Evolutionary conservation across 2,888 invertebrate genomes (phyloP), one percentile per base, ranked within the genome.

Genomic region (Agrotis puta): DNA sequence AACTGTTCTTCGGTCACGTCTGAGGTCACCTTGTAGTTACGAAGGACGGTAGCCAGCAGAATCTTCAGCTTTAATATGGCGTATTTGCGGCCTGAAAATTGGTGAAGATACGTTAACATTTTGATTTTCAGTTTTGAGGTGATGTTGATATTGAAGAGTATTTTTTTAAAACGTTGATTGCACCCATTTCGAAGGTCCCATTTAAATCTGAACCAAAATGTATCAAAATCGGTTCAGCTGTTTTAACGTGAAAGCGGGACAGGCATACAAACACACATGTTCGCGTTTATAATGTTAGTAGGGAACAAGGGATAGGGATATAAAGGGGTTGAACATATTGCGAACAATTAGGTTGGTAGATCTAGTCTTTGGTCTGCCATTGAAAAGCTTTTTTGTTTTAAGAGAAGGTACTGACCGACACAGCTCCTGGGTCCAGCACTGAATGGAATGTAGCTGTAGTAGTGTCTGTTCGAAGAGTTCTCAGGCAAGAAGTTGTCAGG

Each of bases 401-500:
- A 20, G 14, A n/a, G 14, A n/a, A 56, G 27, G 13, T 33, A 78
- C 95, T 93, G 87, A 97, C 97, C 98, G 22, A 98, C 98, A 88
- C 98, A 98, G 84, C 98, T 98, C 80, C 98, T 96, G 4, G 98
- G 98, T 48, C 98, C 98, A 62, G 98, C 98, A 70, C 98, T 98
- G 96, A 98, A 98, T 0, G 98, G 98, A 76, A 98, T 97, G 89
- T 97, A 98, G 75, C 98, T 97, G 89, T 98, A 98, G 88, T 98
- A 98, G 85, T 98, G 98, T 58, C 98, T 96, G 82, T 97, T 97
- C 18, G 97, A 97, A 20, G 97, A 97, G 67, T 97, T 97, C 88
- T 98, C 98, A 0, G 98, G 98, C 50, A 98, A 92, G 96, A 98
- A 98, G 90, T 98, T 98, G 88, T 98, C 98, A 0, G 98, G 98